Evolutionary conservation across 2,888 invertebrate genomes (phyloP), one percentile per base, ranked within the genome.

Genomic region (Choreutis nemorana): DNA sequence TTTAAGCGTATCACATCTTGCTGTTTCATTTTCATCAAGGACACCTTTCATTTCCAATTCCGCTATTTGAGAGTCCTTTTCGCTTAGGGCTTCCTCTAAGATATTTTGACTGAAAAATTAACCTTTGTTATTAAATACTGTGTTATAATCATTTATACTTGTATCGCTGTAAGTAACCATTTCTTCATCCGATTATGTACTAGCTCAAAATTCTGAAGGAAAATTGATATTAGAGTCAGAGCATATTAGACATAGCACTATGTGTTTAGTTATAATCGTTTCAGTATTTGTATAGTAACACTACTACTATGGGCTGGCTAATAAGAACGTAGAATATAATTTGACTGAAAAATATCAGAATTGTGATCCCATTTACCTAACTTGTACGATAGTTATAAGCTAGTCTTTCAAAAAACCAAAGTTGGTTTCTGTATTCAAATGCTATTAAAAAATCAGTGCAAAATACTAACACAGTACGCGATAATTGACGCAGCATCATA

Each of bases 51-150:
- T 82, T 61, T 94, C 93, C 32, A 94, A 62, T 37, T 92, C 81
- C 1, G 91, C 93, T 45, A 95, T 83, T 61, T 91, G 89, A 7
- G 92, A 87, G 62, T 95, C 94, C 58, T 93, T 94, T 53, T 94
- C 94, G 49, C 90, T 90, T 35, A 94, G 87, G 3, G 89, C 87
- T 34, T 88, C 86, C 66, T 91, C 87, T 37, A 94, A 67, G 29
- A 92, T 87, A 66, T 94, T 92, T 68, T 91, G 88, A 57, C 94
- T 94, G 60, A 9, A 66, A 20, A 33, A 10, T 34, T 10, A 30
- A 20, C 29, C 21, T 34, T 29, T 15, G 28, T 33, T 14, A 22
- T 22, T 20, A 31, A 21, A 30, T 6, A 18, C 8, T 28, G 11
- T 9, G 9, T 22, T 6, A 22, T 24, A 12, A 11, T 24, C 7